Conservation (phyloP, 2,113 vertebrate species). For the Oncorhynchus mykiss region DNA sequence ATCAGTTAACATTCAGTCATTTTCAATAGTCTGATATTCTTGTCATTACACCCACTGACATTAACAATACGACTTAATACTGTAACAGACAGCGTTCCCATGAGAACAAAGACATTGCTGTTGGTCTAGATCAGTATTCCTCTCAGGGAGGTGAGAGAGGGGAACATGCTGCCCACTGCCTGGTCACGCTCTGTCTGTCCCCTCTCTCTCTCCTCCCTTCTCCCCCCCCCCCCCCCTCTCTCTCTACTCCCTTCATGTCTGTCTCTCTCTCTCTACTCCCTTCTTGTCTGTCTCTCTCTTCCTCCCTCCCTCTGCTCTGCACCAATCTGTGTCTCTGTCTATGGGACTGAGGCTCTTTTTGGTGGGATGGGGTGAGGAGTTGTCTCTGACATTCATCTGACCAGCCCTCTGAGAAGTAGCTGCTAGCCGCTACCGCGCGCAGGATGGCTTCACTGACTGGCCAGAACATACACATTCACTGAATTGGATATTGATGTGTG, state of each 20-base stretch:
- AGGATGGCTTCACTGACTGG: background rate
- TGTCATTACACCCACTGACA: background rate
- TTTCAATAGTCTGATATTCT: too few relatives aligned
- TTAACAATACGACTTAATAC: background rate
- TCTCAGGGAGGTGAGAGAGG: background rate
- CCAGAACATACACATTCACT: background rate
- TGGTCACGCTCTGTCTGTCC: background rate
- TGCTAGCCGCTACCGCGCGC: background rate
- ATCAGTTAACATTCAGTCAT: too few relatives aligned
- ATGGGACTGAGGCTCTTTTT: too few relatives aligned
- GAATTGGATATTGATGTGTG: background rate
- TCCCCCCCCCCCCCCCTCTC: background rate
- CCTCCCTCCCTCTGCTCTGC: background rate
- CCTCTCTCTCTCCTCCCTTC: background rate
- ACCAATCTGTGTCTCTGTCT: background rate
- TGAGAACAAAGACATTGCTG: background rate
- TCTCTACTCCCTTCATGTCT: too few relatives aligned
- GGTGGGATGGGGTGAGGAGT: background rate
- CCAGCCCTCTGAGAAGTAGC: background rate
- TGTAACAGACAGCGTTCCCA: background rate
- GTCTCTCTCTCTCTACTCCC: background rate
- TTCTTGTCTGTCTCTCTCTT: too few relatives aligned
- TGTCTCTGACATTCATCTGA: background rate
- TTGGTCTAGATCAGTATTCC: constrained; percentile 4
- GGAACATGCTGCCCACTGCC: background rate